Evolutionary conservation across 2,113 vertebrate genomes (phyloP), one percentile per base, ranked within the genome.

Genomic region (Sardina pilchardus): DNA sequence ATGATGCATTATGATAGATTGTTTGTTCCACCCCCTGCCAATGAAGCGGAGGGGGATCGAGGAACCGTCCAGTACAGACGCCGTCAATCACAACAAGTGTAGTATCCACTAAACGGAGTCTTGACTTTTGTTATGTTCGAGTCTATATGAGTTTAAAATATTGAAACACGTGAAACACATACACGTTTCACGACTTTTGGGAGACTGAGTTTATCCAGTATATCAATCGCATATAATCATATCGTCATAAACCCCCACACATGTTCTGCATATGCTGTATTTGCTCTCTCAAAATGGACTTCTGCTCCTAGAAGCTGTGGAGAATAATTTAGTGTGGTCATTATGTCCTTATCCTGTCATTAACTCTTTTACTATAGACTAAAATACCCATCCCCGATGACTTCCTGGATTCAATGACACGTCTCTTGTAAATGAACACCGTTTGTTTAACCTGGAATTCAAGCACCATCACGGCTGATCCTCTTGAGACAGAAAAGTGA

Each of bases 391-490:
- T 6, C 53, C 19, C 53, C 6, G 53, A 59, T 24, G 53, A 59
- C 53, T 59, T 59, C 53, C 90, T 92, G 92, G 90, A 92, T 91
- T 82, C 85, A 89, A 89, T 83, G 24, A 86, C 88, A 89, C 88
- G 88, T 85, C 90, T 56, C 56, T 89, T 88, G 91, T 90, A 91
- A 91, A 82, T 84, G 83, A 91, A 90, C 89, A 91, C 87, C 92
- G 91, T 93, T 92, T 91, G 86, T 92, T 88, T 93, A 91, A 90
- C 88, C 78, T 16, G 85, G 89, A 89, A 81, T 87, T 88, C 81
- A 80, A 42, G 83, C 88, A 48, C 80, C 1, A 85, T 84, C 81
- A 16, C 1, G 48, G 56, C 80, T 83, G 50, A 34, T 26, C 82
- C 91, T 89, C 87, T 83, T 87, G 92, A 92, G 90, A 90, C 86